A percentile compares a stretch with the other conserved stretches of the same genome.
phyloP scores from a whole-genome alignment of 2,113 vertebrate genomes.

The Brachyhypopomus gauderio region DNA sequence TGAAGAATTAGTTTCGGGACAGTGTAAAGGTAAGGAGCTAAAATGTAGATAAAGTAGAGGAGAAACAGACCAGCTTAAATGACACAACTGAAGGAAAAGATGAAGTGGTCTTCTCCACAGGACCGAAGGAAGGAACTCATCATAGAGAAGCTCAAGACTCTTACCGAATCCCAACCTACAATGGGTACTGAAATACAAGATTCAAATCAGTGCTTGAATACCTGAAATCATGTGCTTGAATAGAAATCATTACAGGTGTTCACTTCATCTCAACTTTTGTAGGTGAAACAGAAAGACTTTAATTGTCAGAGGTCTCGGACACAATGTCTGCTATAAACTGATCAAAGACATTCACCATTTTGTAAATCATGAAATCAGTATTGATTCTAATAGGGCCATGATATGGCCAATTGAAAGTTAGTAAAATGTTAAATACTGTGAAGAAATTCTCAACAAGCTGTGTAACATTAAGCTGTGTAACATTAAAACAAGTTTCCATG shows the following conservation, averaged over 20 bases:
- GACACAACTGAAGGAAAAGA: no score
- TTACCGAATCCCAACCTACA: not conserved
- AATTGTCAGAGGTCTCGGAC: not conserved
- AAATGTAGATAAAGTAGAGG: no score
- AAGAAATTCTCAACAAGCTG: not conserved
- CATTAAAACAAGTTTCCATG: no score
- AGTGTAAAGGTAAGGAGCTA: not conserved
- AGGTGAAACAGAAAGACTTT: not conserved
- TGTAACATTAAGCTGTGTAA: not conserved
- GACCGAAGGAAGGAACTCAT: not conserved
- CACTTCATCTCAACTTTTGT: not conserved
- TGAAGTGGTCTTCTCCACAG: not conserved
- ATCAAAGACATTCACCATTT: conserved; percentile 63
- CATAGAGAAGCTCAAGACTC: conserved; percentile 16
- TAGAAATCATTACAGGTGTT: no score
- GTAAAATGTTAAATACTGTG: no score
- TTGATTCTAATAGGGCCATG: conserved; percentile 64
- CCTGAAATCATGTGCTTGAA: no score
- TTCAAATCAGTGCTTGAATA: conserved; percentile 41
- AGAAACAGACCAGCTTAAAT: no score
- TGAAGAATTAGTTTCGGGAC: no score
- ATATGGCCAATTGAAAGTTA: conserved; percentile 70
- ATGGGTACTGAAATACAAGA: not conserved
- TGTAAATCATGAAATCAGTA: conserved; percentile 63
- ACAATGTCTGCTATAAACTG: not conserved